Evolutionary conservation across 2,113 vertebrate species (phyloP).

Genomic region (Bettongia penicillata): DNA sequence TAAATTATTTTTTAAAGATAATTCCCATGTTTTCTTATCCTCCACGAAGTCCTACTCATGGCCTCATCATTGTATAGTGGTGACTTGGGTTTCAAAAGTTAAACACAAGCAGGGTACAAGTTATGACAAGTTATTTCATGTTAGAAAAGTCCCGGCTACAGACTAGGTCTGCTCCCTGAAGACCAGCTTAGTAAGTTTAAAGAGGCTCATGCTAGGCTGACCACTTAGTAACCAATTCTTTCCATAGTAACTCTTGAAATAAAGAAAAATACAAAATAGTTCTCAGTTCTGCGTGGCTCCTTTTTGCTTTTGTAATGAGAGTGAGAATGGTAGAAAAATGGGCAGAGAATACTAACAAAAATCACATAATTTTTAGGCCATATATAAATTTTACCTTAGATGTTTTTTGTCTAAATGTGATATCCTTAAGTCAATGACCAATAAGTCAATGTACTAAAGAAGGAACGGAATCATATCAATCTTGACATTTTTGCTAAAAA

Average conservation of each 20-base stretch:
- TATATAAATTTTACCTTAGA: background rate
- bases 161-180: background rate
- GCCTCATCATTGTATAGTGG: background rate
- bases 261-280: background rate
- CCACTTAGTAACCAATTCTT: background rate
- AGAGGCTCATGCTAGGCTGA: background rate
- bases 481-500: background rate
- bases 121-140: background rate
- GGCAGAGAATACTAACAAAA: background rate
- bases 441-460: background rate
- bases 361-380: background rate
- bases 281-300: background rate
- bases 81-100: background rate
- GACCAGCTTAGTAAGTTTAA: background rate
- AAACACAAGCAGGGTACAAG: background rate
- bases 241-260: background rate
- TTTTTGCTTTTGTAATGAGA: background rate
- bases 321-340: background rate
- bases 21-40: background rate
- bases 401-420: background rate
- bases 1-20: background rate
- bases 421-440: background rate
- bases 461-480: background rate
- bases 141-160: background rate
- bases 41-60: background rate